These are phyloP conservation scores for Alaudala cheleensis DNA, from an alignment of 2,113 vertebrate species.

Conservation along the genomic window DNA sequence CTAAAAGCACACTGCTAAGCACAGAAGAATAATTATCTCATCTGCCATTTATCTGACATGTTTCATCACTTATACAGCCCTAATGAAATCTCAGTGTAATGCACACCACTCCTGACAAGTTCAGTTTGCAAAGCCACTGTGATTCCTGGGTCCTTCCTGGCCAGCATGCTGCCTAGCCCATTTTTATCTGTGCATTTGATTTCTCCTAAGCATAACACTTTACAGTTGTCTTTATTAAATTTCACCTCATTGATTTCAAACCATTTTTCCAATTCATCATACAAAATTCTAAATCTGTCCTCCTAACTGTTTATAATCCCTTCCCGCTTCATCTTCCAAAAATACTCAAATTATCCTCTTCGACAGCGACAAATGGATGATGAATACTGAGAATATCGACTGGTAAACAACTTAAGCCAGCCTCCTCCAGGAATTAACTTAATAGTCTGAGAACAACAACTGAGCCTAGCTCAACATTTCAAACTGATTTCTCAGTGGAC, in stretches of 20 bases:
- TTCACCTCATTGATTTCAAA: constrained; percentile 39
- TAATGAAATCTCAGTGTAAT: not conserved
- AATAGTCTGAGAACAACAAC: constrained; percentile 23
- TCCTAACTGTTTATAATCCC: not conserved
- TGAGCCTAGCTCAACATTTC: not conserved
- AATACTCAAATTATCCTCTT: not conserved
- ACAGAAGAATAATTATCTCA: not conserved
- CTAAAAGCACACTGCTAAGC: not conserved
- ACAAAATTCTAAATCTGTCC: constrained; percentile 5
- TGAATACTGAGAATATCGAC: constrained; percentile 19
- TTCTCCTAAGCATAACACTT: constrained; percentile 47
- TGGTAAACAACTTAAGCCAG: constrained; percentile 38
- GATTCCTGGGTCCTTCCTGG: not conserved
- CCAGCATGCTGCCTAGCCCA: not conserved
- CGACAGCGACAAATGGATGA: not conserved
- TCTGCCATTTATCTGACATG: not conserved
- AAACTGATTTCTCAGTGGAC: constrained; percentile 41
- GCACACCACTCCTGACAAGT: not conserved
- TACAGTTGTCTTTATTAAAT: constrained; percentile 39
- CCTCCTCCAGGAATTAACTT: constrained; percentile 47
- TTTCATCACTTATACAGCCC: not conserved
- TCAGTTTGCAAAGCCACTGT: not conserved
- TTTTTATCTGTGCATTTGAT: constrained; percentile 6
- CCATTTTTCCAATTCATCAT: constrained; percentile 37
- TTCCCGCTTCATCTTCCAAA: not conserved